These are phyloP conservation scores for Drosophila setifemur DNA, from an alignment of 1,140 invertebrate species.

Conservation along the genomic window DNA sequence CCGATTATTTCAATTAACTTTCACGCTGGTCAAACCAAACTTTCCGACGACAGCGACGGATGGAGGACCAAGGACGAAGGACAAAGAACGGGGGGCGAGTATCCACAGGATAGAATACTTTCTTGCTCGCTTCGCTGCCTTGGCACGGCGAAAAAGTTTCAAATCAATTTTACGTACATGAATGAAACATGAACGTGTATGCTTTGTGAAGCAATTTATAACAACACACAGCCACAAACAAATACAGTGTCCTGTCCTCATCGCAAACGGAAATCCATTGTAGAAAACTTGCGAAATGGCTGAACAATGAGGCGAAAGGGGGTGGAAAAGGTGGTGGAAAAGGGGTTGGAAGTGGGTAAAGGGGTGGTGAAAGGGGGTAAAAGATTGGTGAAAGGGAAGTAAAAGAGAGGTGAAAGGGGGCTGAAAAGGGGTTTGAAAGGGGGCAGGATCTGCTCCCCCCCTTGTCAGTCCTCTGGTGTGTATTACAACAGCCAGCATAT, in stretches of 20 bases:
- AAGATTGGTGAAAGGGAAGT: slow-evolving; percentile 75
- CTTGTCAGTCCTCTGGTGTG: slow-evolving; percentile 44
- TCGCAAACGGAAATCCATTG: slow-evolving; percentile 73
- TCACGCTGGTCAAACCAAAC: slow-evolving; percentile 42
- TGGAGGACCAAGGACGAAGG: not conserved
- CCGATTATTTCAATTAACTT: slow-evolving; percentile 78
- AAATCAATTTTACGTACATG: slow-evolving; percentile 78
- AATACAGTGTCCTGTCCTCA: slow-evolving; percentile 24
- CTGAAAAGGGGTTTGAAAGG: too few relatives aligned
- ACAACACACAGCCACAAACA: slow-evolving; percentile 41
- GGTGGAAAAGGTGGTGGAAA: too few relatives aligned
- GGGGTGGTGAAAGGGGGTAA: too few relatives aligned
- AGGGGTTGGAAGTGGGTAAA: too few relatives aligned
- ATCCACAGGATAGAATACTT: slow-evolving; percentile 12
- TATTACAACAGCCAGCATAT: slow-evolving; percentile 73
- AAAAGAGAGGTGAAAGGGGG: slow-evolving; percentile 44
- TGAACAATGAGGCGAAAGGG: slow-evolving; percentile 54
- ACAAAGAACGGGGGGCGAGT: not conserved
- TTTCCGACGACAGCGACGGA: slow-evolving; percentile 9
- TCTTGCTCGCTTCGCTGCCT: slow-evolving; percentile 45
- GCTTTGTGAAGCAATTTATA: slow-evolving; percentile 71
- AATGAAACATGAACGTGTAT: slow-evolving; percentile 77
- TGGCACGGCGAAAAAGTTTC: slow-evolving; percentile 54
- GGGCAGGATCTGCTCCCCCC: not conserved
- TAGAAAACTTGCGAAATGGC: slow-evolving; percentile 76